Conservation (phyloP, 2,113 vertebrate genomes). For the Chaetura pelagica region DNA sequence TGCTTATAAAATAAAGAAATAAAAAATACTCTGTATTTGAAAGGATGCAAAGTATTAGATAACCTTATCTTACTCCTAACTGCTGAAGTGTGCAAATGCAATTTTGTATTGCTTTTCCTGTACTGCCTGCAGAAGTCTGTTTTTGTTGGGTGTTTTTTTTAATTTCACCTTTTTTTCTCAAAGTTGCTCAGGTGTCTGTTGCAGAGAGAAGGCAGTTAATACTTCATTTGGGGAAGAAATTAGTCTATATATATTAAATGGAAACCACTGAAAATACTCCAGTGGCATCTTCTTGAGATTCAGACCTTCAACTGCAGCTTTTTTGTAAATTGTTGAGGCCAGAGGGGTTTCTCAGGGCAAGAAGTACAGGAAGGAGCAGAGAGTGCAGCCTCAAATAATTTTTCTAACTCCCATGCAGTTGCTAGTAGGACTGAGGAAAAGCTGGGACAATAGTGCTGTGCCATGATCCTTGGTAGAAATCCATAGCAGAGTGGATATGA, state of each 20-base stretch:
- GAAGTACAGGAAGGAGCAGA: neutral
- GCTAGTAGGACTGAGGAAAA: neutral
- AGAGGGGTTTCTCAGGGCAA: neutral
- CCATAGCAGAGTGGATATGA: rapidly evolving
- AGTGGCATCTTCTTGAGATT: neutral
- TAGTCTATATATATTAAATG: neutral
- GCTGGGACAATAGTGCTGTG: neutral
- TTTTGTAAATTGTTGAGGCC: neutral
- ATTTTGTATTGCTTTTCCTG: neutral
- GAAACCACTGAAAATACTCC: neutral
- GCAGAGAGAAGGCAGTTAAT: neutral
- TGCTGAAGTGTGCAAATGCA: neutral
- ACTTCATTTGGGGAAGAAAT: neutral
- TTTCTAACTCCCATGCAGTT: neutral
- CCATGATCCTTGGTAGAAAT: neutral
- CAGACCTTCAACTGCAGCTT: neutral
- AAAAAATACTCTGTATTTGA: neutral
- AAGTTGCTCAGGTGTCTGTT: neutral
- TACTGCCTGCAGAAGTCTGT: neutral
- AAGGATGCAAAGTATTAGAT: neutral
- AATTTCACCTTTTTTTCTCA: neutral
- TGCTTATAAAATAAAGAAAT: neutral
- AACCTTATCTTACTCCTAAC: neutral
- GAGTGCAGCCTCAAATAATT: neutral
- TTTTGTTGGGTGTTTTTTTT: neutral